A percentile compares a stretch with the other conserved stretches of the same genome.
Evolutionary conservation across 2,888 invertebrate species (phyloP).

Genomic region (Argyra leucocephala): DNA sequence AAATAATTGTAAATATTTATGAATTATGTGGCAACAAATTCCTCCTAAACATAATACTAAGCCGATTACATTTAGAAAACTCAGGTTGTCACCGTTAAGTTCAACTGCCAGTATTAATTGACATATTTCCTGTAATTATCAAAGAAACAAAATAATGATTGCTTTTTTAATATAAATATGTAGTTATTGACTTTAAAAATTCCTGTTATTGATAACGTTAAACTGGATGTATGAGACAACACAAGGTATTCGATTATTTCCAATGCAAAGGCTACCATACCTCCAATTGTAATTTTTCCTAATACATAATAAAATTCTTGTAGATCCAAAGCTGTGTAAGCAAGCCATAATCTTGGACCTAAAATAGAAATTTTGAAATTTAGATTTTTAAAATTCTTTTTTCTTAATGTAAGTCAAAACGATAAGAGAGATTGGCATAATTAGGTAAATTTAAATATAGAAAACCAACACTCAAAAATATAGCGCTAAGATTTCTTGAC

Average conservation of each 20-base stretch:
- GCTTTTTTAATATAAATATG: not conserved
- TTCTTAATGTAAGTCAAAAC: too few species aligned
- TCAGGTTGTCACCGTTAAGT: slow-evolving; percentile 77
- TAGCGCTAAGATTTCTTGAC: too few species aligned
- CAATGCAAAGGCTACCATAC: slow-evolving; percentile 84
- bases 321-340: not conserved
- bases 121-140: slow-evolving; percentile 68
- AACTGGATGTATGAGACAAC: slow-evolving; percentile 86
- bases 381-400: too few species aligned
- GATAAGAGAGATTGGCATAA: too few species aligned
- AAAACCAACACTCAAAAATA: too few species aligned
- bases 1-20: slow-evolving; percentile 48
- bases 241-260: slow-evolving; percentile 91
- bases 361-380: too few species aligned
- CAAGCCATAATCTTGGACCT: slow-evolving; percentile 36
- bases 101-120: slow-evolving; percentile 81
- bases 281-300: slow-evolving; percentile 62
- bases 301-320: slow-evolving; percentile 31
- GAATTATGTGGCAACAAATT: slow-evolving; percentile 72
- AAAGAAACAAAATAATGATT: not conserved
- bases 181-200: slow-evolving; percentile 75
- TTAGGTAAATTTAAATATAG: too few species aligned
- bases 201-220: slow-evolving; percentile 89
- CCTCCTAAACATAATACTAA: slow-evolving; percentile 79
- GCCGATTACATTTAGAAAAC: slow-evolving; percentile 72